Evolutionary conservation across 2,797 vertebrate genomes (phyloP).

Genomic region (Craterocephalus amniculus): DNA sequence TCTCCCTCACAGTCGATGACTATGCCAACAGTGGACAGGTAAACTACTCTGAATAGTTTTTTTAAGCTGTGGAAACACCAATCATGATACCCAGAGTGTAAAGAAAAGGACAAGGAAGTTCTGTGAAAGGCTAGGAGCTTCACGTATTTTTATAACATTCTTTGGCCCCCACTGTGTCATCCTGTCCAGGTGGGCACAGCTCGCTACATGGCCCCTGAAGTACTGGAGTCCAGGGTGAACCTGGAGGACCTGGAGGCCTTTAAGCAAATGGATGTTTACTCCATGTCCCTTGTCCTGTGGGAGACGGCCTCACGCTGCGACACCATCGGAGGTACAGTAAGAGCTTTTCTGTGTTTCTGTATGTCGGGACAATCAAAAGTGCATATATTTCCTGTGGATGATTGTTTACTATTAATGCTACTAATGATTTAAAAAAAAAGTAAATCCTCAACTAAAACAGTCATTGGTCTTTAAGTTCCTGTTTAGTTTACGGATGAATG

Average conservation of each 20-base stretch:
- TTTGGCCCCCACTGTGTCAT: neutral
- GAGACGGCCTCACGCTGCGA: conserved; percentile 90
- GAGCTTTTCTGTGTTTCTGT: neutral
- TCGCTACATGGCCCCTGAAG: conserved; percentile 93
- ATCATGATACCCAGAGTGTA: too few relatives aligned
- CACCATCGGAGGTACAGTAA: conserved; percentile 86
- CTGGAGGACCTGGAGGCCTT: conserved; percentile 92
- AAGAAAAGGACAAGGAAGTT: neutral
- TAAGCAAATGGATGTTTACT: conserved; percentile 94
- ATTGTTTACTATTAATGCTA: conserved; percentile 1
- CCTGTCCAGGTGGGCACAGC: conserved; percentile 88
- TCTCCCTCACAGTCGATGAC: conserved; percentile 87
- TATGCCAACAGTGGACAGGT: conserved; percentile 93
- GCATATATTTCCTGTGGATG: too few relatives aligned
- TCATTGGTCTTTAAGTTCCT: neutral
- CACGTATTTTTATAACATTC: neutral
- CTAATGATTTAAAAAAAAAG: neutral
- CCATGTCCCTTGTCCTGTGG: conserved; percentile 91
- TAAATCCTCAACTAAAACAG: neutral
- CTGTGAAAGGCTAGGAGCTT: neutral
- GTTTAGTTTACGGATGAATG: neutral
- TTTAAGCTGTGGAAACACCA: too few relatives aligned
- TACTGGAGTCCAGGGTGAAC: conserved; percentile 91
- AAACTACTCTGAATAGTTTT: neutral
- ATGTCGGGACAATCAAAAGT: too few relatives aligned